Percentiles rank a stretch among this genome's conserved stretches.
phyloP scores from a whole-genome alignment of 1,140 invertebrate genomes.

The Metaphire vulgaris region DNA sequence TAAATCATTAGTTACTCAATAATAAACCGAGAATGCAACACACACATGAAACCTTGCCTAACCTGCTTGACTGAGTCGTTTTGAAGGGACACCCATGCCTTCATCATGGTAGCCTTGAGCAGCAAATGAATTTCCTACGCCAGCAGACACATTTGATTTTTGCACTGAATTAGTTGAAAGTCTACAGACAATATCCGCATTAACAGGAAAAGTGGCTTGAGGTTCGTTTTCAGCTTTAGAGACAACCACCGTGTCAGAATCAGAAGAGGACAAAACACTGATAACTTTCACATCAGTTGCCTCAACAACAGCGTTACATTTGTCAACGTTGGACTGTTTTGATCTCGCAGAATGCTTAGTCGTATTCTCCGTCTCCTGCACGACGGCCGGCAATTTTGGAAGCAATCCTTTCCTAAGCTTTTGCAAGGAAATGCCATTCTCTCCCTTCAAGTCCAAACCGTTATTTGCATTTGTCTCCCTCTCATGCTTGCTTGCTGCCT shows the following conservation, averaged over 20 bases:
- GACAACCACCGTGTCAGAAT: not conserved
- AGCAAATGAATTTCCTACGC: too few species aligned
- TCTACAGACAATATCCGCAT: too few species aligned
- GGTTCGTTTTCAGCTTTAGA: not conserved
- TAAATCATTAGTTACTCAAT: too few species aligned
- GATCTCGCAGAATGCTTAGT: not conserved
- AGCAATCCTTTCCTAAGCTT: not conserved
- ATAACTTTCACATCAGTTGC: not conserved
- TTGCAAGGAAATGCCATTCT: not conserved
- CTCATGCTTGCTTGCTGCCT: not conserved
- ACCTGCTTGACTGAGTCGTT: too few species aligned
- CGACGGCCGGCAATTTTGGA: not conserved
- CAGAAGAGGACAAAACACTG: not conserved
- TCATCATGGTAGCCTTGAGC: too few species aligned
- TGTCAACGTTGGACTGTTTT: not conserved
- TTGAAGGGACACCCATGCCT: too few species aligned
- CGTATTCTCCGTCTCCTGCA: not conserved
- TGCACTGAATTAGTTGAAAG: too few species aligned
- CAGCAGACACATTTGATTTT: too few species aligned
- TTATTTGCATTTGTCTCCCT: not conserved
- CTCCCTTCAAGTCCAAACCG: not conserved
- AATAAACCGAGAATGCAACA: too few species aligned
- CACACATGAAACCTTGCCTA: too few species aligned
- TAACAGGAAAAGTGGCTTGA: too few species aligned
- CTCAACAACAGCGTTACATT: not conserved